These are phyloP conservation scores for Saimiri boliviensis DNA, from an alignment of 2,113 vertebrate species.

Conservation along the genomic window DNA sequence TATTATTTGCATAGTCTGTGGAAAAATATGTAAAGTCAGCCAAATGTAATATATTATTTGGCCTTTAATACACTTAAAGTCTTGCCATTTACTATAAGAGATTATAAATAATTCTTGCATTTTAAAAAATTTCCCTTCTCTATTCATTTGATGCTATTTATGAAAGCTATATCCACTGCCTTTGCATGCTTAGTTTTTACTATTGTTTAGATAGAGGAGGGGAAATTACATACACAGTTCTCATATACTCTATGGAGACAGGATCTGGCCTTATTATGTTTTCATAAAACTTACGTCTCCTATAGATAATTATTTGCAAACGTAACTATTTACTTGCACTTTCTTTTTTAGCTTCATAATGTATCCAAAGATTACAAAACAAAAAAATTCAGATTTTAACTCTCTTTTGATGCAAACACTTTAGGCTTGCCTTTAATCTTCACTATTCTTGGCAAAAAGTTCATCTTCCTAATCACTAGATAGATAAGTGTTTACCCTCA, in stretches of 20 bases:
- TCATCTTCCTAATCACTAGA: neutral
- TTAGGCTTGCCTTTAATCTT: neutral
- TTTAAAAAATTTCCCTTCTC: slow-evolving; percentile 18
- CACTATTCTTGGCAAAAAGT: neutral
- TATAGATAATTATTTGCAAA: neutral
- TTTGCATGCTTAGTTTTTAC: slow-evolving; percentile 19
- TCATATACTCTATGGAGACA: neutral
- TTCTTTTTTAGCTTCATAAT: neutral
- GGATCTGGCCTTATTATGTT: neutral
- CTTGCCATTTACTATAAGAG: neutral
- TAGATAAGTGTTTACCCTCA: neutral
- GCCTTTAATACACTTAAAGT: slow-evolving; percentile 46
- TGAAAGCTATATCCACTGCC: neutral
- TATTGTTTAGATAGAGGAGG: neutral
- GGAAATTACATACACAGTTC: neutral
- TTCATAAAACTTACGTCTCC: neutral
- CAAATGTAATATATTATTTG: slow-evolving; percentile 40
- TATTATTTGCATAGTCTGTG: slow-evolving; percentile 50
- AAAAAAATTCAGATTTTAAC: neutral
- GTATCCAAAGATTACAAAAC: neutral
- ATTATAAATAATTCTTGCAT: neutral
- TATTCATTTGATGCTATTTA: slow-evolving; percentile 13
- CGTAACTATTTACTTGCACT: neutral
- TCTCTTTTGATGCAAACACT: neutral
- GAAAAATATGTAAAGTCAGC: slow-evolving; percentile 55